Conservation (phyloP, 2,797 vertebrate genomes). For the Gymnoscopelus braueri region DNA sequence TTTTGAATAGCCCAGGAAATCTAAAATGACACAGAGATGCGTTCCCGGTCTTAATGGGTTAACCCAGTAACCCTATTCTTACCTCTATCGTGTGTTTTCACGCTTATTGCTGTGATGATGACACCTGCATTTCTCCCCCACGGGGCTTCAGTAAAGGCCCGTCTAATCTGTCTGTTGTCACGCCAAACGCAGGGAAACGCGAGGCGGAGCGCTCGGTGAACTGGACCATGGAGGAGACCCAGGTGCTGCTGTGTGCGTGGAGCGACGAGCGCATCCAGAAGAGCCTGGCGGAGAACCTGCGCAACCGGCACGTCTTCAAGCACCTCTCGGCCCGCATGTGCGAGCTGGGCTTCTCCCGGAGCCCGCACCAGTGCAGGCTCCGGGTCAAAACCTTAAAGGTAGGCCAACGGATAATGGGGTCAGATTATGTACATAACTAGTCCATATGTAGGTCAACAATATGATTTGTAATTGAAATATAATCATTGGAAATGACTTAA, state of each 20-base stretch:
- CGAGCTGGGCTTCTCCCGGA: constrained; percentile 67
- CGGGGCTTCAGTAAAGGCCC: not conserved
- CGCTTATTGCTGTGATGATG: not conserved
- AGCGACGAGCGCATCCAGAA: constrained; percentile 72
- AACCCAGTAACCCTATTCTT: too few species aligned
- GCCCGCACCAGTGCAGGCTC: constrained; percentile 68
- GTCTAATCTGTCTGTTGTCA: constrained; percentile 6
- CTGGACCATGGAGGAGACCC: constrained; percentile 74
- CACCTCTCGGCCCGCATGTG: constrained; percentile 71
- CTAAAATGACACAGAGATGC: too few species aligned
- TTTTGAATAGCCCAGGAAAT: too few species aligned
- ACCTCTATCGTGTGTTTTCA: too few species aligned
- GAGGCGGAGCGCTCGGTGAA: constrained; percentile 72
- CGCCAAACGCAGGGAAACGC: constrained; percentile 55
- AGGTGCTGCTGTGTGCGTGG: constrained; percentile 73
- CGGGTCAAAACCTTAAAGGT: constrained; percentile 73
- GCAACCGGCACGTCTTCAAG: constrained; percentile 74
- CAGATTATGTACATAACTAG: too few species aligned
- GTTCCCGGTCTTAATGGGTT: too few species aligned
- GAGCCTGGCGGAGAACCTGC: constrained; percentile 68
- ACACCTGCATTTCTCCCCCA: not conserved
- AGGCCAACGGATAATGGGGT: too few species aligned
- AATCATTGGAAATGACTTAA: too few species aligned
- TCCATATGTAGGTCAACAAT: too few species aligned
- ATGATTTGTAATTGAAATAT: too few species aligned